Base-by-base conservation (phyloP, 2,113 vertebrate species). In the Corythornis madagascariensis region DNA sequence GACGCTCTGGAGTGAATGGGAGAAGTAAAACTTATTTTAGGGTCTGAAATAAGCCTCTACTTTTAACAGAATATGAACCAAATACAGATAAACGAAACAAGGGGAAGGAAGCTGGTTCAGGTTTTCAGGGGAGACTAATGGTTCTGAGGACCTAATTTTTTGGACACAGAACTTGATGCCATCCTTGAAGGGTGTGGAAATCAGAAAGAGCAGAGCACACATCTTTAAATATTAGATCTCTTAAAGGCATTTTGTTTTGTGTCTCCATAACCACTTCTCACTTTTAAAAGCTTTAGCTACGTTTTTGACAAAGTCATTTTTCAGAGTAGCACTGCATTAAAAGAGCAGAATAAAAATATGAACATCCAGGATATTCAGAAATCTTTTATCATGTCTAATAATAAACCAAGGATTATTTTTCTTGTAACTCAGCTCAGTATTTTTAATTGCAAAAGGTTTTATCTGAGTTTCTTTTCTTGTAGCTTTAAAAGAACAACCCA, bases 281-380 rank as follows among this genome's bases (percentile, higher is more conserved):
- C 77, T 91, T 86, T 57, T 50, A 92, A 87, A 89, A 87, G 63
- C 74, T 83, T 80, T 33, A 73, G 67, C n/a, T 70, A 66, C 8
- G 0, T 61, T 92, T 87, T 66, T 88, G 67, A 80, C 86, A 66
- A 88, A 90, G 86, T 90, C 42, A 73, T 90, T 94, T 87, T 89
- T 95, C 96, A 95, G 90, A 73, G 59, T 86, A 95, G 92, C 71
- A 65, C 77, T 93, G 77, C 86, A 89, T 92, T 89, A 70, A 92
- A 89, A 96, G 86, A 87, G 57, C 59, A 66, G 81, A 92, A 89
- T 63, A 71, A 94, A 96, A 89, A 85, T 65, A 82, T 79, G 74
- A 92, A 93, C 84, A 87, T 82, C 71, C 53, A 85, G 33, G 50
- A 73, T 79, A 63, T 70, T 84, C 45, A 93, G 60, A 92, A 84